These are phyloP conservation scores for Lineus longissimus DNA, from an alignment of 1,140 invertebrate species.

Conservation along the genomic window DNA sequence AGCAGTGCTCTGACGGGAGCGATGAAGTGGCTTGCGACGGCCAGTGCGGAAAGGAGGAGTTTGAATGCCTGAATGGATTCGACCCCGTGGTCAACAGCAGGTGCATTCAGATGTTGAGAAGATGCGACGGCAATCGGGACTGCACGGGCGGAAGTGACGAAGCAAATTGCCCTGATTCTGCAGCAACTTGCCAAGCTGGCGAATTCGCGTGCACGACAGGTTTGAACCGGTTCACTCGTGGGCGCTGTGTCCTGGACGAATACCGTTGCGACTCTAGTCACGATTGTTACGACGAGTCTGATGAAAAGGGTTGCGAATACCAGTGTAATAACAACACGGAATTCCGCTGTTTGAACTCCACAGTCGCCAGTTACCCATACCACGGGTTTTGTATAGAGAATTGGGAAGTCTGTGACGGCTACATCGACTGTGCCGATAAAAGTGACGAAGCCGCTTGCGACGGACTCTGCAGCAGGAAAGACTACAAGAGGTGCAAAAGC, in stretches of 20 bases:
- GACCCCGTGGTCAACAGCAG: not conserved
- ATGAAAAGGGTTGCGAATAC: not conserved
- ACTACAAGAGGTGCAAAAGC: not conserved
- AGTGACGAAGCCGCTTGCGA: not conserved
- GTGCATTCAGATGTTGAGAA: not conserved
- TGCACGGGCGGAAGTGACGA: slow-evolving; percentile 1
- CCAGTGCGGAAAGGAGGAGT: not conserved
- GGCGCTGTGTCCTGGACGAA: not conserved
- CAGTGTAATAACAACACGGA: not conserved
- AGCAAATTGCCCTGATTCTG: not conserved
- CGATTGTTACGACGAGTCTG: slow-evolving; percentile 1
- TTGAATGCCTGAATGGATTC: not conserved
- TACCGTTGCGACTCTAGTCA: not conserved
- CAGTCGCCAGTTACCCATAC: not conserved
- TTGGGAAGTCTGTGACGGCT: not conserved
- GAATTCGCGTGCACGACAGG: not conserved
- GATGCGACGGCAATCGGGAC: not conserved
- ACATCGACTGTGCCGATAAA: not conserved
- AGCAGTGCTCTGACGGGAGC: slow-evolving; percentile 3
- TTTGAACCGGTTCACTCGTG: not conserved
- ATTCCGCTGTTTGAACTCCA: not conserved
- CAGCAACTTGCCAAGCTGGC: not conserved
- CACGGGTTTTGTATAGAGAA: not conserved
- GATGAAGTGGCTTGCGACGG: slow-evolving; percentile 1
- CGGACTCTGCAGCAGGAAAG: not conserved